A percentile compares a stretch with the other conserved stretches of the same genome.
Conservation (phyloP, 2,888 invertebrate genomes). For the Aporophyla nigra region DNA sequence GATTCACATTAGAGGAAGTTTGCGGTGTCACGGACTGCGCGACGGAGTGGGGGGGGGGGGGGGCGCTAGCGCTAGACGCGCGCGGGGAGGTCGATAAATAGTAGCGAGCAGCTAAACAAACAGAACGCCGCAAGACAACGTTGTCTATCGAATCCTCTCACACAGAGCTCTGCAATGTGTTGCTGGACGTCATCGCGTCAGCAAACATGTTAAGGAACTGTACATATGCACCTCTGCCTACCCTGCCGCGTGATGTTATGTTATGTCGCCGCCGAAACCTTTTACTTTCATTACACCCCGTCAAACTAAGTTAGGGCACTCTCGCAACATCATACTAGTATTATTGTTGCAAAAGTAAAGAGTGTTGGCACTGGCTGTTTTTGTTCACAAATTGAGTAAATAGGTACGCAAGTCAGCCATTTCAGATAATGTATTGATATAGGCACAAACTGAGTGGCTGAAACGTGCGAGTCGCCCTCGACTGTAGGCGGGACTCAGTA, state of each 20-base stretch:
- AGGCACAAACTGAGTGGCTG: neutral
- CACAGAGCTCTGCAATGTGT: neutral
- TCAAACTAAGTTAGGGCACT: neutral
- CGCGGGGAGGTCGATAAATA: slow-evolving; percentile 36
- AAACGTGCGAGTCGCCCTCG: neutral
- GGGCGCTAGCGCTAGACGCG: no score
- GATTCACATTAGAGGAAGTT: slow-evolving; percentile 4
- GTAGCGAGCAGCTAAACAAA: slow-evolving; percentile 20
- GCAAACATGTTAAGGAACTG: neutral
- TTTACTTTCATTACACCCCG: neutral
- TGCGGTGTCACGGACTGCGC: neutral
- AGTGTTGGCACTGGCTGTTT: slow-evolving; percentile 1
- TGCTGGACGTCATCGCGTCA: neutral
- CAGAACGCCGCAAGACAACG: slow-evolving; percentile 6
- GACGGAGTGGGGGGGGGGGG: neutral
- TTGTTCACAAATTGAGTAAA: slow-evolving; percentile 23
- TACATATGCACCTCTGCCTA: no score
- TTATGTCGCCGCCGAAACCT: neutral
- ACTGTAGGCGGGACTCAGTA: neutral
- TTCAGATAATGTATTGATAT: slow-evolving; percentile 17
- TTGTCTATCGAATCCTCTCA: neutral
- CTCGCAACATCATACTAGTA: neutral
- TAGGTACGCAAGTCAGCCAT: neutral
- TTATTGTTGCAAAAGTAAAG: slow-evolving; percentile 8
- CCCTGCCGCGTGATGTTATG: neutral